Evolutionary conservation across 2,113 vertebrate species (phyloP).

Genomic region (Platysteira castanea): DNA sequence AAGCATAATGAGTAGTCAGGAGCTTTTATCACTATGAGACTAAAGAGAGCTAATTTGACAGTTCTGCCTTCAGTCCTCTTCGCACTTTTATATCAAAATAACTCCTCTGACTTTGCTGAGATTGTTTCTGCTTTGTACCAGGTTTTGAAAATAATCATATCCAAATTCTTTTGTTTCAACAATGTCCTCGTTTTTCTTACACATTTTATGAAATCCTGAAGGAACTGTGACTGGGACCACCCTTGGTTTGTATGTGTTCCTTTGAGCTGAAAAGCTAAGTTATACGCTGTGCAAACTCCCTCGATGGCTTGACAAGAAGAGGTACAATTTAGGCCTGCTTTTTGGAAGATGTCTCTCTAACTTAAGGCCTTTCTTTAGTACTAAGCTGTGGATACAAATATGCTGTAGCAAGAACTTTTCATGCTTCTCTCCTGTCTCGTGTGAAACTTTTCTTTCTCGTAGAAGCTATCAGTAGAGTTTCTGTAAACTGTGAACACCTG

Average conservation of each 20-base stretch:
- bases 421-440: too few species aligned
- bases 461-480: too few species aligned
- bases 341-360: not conserved
- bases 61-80: conserved; percentile 2
- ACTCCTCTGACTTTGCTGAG: not conserved
- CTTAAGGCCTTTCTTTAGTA: not conserved
- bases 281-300: not conserved
- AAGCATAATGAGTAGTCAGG: not conserved
- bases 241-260: not conserved
- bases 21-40: conserved; percentile 50
- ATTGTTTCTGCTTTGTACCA: not conserved
- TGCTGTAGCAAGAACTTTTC: too few species aligned
- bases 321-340: not conserved
- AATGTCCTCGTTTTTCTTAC: not conserved
- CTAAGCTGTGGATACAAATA: too few species aligned
- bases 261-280: not conserved
- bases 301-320: not conserved
- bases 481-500: too few species aligned
- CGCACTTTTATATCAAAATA: not conserved
- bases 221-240: not conserved
- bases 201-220: not conserved
- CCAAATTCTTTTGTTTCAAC: not conserved
- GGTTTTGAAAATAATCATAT: not conserved
- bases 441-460: too few species aligned
- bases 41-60: conserved; percentile 62